Base-by-base conservation (phyloP, 2,888 invertebrate genomes). In the Cylloceria caligata region DNA sequence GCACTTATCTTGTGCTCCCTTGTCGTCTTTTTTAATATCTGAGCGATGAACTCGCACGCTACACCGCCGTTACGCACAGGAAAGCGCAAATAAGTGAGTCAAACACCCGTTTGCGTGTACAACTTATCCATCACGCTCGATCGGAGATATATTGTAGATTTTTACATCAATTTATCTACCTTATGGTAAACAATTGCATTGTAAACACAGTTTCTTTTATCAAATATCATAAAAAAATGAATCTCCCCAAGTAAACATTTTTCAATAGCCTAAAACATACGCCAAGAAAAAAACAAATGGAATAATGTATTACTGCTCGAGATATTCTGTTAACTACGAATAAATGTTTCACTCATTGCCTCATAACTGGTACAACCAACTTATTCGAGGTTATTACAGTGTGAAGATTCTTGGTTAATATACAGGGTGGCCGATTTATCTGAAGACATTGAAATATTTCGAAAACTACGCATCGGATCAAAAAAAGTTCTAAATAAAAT, bases 61-160 rank as follows among this genome's bases (percentile, higher is more conserved):
- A n/a, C n/a, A n/a, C n/a, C n/a, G n/a, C 13, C 49, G 34, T 49
- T 36, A 21, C 49, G 36, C 34, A 4, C 36, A 21, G 13, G 68
- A 68, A 34, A 68, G 36, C 49, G 34, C 67, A 49, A 67, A 49
- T 49, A 13, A 68, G 65, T 65, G 49, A 49, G 68, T 68, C 34
- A 52, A 52, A 52, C 52, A 52, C 24, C 52, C 11, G 13, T 21
- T 52, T 9, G 52, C 52, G 27, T 52, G 52, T 52, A 5, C 24
- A 21, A 11, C 24, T n/a, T 55, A n/a, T 55, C 55, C 55, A 30
- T 24, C 55, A 55, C 27, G 55, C 11, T 27, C 55, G 27, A 55
- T 55, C 27, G 55, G 27, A 27, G 13, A 55, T 55, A 27, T 30
- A 21, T 27, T 2, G 6, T n/a, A n/a, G n/a, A n/a, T n/a, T n/a